Evolutionary conservation across 2,113 vertebrate genomes (phyloP).

Genomic region (Cephalopterus ornatus): DNA sequence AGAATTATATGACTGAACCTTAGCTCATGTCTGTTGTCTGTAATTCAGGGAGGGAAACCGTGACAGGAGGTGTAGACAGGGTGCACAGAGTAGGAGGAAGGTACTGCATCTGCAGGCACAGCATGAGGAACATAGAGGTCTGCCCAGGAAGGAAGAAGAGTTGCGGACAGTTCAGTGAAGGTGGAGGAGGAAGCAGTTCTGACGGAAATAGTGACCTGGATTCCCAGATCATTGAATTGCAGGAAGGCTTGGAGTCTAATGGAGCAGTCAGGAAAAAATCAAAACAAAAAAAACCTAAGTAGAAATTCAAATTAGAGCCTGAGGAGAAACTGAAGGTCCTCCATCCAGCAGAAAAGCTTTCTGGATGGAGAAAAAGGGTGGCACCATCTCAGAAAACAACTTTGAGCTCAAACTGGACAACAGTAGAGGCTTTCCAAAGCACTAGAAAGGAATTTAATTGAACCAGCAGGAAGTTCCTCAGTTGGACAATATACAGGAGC

Average conservation of each 20-base stretch:
- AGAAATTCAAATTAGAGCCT: neutral
- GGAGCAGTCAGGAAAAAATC: neutral
- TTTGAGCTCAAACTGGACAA: neutral
- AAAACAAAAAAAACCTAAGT: neutral
- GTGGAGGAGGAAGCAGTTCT: conserved; percentile 8
- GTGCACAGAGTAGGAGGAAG: neutral
- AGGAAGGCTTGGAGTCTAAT: conserved; percentile 10
- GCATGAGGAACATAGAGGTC: neutral
- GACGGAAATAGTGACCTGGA: neutral
- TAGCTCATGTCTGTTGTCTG: neutral
- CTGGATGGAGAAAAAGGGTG: neutral
- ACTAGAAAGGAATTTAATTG: neutral
- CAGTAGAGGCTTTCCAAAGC: neutral
- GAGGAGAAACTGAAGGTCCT: neutral
- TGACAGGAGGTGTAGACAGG: neutral
- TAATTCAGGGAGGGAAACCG: neutral
- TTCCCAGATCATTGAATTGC: neutral
- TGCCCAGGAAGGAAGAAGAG: conserved; percentile 25
- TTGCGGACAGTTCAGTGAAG: neutral
- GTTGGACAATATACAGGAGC: neutral
- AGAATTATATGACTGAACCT: neutral
- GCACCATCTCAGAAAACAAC: neutral
- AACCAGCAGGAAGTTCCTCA: neutral
- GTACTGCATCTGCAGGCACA: neutral
- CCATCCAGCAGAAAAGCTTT: neutral